Evolutionary conservation across 2,888 invertebrate genomes (phyloP), one percentile per base, ranked within the genome.

Genomic region (Drosophila affinis): DNA sequence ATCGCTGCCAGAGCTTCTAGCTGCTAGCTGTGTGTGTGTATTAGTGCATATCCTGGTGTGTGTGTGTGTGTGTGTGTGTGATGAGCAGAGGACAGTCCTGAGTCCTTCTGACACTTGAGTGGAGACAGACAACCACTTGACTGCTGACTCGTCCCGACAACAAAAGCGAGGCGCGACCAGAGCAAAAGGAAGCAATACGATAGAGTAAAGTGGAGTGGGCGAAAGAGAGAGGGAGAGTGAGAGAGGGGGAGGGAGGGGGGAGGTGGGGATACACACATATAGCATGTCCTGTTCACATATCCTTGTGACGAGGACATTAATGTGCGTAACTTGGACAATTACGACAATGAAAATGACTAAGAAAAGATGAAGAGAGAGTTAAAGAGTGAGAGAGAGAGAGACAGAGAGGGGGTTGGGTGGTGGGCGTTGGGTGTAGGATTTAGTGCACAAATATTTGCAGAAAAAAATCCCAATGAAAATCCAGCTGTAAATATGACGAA

Each of bases 121-220:
- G 81, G 85, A 84, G 82, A 81, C 85, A 73, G 85, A 87, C 84
- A 84, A 73, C 75, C 81, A 81, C 87, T 87, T 83, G 87, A 87
- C 81, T 75, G 72, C 62, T 73, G 81, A 76, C 77, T 74, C 62
- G 72, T 67, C 60, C 34, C 52, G 60, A 63, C 67, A 75, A 76
- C 72, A 75, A 74, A 58, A 60, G 34, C 56, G 55, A 47, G 68
- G 49, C 75, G 63, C 65, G 56, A 60, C 61, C 45, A 56, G 45
- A 44, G 52, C 14, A 14, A 21, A 39, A 48, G 53, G 10, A 39
- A 18, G 53, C 46, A 47, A 21, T 18, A 14, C 18, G 29, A 39
- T 39, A 39, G 14, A 39, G 14, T 39, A 39, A 6, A 39, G 34
- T 10, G 39, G 39, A 29, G 29, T 29, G 7, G 7, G 9, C 7